Base-by-base conservation (phyloP, 2,888 invertebrate genomes). In the Ganaspis brasiliensis region DNA sequence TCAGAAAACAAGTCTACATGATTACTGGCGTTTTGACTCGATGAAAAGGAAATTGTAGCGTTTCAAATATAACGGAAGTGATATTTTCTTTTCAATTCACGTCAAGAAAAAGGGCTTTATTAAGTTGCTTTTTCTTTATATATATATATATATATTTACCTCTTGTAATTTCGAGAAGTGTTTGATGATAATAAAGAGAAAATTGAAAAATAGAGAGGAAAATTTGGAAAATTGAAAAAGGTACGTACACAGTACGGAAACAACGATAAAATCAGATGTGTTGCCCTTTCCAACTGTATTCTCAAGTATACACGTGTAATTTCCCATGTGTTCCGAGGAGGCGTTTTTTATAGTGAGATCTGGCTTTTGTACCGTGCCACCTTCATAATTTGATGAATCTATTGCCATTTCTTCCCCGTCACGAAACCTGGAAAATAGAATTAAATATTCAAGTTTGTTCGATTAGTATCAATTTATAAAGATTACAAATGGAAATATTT, bases 171-270 rank as follows among this genome's bases (percentile, higher is more conserved):
- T 31, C 2, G 6, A 31, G 31, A 2, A 31, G 31, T 2, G 2
- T 31, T 31, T 31, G 31, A 31, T 31, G 6, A 31, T 31, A 31
- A 31, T 6, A 31, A 31, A 31, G 6, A 31, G 6, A 6, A 31
- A 31, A 31, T 31, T 4, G 3, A 31, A 31, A 31, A 31, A 31
- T 31, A 31, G 31, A 31, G n/a, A n/a, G n/a, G n/a, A n/a, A n/a
- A n/a, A n/a, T n/a, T n/a, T 59, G 2, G 6, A 2, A 14, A 40
- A 0, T 5, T 24, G 8, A 12, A 10, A 26, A 31, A 16, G 55
- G 73, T 84, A 94, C 96, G 95, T 93, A 98, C 98, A 97, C 79
- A 95, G 93, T 9, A 98, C 96, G 89, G 96, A 95, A 73, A 98
- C 95, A 85, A 94, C 94, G 75, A 97, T 95, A 84, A 92, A 93